Conservation (phyloP, 2,888 invertebrate genomes). For the Coleophora deauratella region DNA sequence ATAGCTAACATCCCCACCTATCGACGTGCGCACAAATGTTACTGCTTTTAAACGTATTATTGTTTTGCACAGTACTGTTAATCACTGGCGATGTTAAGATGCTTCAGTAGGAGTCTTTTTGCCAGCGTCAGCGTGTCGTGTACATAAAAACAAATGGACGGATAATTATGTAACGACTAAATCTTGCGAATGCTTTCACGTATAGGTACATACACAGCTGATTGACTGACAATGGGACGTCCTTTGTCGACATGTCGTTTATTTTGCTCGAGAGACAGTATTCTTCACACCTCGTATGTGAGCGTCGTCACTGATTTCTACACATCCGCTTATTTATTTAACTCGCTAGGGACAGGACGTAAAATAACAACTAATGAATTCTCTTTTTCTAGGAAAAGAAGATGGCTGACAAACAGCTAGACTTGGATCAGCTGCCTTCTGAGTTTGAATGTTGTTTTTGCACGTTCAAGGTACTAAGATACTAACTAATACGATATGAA, state of each 20-base stretch:
- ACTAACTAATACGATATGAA: conserved; percentile 31
- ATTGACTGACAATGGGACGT: not conserved
- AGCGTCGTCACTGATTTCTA: not conserved
- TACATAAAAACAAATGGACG: too few relatives aligned
- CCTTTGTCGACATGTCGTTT: not conserved
- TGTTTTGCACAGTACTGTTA: too few relatives aligned
- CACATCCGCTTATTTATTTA: not conserved
- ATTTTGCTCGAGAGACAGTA: too few relatives aligned
- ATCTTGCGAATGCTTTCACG: too few relatives aligned
- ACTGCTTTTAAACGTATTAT: too few relatives aligned
- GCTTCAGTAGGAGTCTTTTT: too few relatives aligned
- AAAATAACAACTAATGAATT: conserved; percentile 42
- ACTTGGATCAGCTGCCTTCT: conserved; percentile 92
- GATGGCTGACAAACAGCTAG: conserved; percentile 81
- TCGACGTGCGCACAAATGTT: conserved; percentile 1
- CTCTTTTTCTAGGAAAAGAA: conserved; percentile 78
- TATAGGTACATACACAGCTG: too few relatives aligned
- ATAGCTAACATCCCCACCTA: not conserved
- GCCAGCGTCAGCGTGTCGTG: too few relatives aligned
- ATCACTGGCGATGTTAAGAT: conserved; percentile 2
- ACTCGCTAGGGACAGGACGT: too few relatives aligned
- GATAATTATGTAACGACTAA: too few relatives aligned
- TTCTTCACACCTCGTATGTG: too few relatives aligned
- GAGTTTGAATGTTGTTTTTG: conserved; percentile 98
- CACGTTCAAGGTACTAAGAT: conserved; percentile 89